A percentile compares a stretch with the other conserved stretches of the same genome.
These are phyloP conservation scores for Fukomys damarensis DNA, from an alignment of 2,113 vertebrate genomes.

Conservation along the genomic window DNA sequence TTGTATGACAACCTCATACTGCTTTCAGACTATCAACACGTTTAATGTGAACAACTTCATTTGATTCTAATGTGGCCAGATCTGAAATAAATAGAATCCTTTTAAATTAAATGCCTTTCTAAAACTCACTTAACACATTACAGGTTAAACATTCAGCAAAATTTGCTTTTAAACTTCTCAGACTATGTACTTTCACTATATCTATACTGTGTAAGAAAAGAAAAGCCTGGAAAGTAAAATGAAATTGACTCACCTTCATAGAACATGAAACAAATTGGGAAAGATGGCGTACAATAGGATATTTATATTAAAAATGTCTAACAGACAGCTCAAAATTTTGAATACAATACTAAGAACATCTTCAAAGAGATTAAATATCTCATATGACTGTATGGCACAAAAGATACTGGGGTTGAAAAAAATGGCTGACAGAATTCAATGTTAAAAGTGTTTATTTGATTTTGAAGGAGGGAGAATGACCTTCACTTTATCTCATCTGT, in stretches of 20 bases:
- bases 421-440: neutral
- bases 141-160: neutral
- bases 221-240: conserved; percentile 8
- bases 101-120: neutral
- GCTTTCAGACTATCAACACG: neutral
- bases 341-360: neutral
- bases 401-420: neutral
- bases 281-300: neutral
- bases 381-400: neutral
- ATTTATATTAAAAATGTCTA: neutral
- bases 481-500: conserved; percentile 1
- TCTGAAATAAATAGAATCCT: neutral
- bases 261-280: neutral
- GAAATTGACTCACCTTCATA: neutral
- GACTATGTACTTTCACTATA: neutral
- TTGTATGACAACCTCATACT: neutral
- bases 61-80: neutral
- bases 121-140: neutral
- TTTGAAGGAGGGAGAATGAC: conserved; percentile 34
- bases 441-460: conserved; percentile 35
- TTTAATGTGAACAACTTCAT: neutral
- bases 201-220: neutral
- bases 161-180: conserved; percentile 16
- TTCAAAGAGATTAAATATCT: neutral
- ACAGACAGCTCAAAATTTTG: neutral